Percentiles rank a stretch among this genome's conserved stretches.
Conservation (phyloP, 2,797 vertebrate genomes). For the Potorous gilbertii region DNA sequence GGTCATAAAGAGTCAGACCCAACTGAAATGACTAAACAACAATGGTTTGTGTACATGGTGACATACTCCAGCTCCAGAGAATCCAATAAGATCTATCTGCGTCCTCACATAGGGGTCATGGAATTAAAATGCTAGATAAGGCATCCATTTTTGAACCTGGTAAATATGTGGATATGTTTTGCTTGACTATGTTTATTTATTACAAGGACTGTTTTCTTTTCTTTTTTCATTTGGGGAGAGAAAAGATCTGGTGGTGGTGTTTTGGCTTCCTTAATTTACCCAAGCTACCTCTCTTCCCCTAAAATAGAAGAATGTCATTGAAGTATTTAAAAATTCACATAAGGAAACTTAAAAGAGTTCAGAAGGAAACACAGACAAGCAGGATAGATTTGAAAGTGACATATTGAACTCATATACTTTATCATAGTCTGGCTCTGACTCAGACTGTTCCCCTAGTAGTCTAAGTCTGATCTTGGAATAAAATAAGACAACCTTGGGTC, state of each 20-base stretch:
- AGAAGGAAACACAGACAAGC: background rate
- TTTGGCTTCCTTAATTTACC: background rate
- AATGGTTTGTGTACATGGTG: no score
- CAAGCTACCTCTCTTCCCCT: background rate
- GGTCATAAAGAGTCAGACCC: no score
- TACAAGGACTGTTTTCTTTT: background rate
- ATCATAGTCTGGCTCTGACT: background rate
- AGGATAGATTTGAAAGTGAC: background rate
- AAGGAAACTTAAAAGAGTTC: background rate
- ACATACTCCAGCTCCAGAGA: no score
- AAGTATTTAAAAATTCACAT: background rate
- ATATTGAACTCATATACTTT: background rate
- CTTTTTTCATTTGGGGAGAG: background rate
- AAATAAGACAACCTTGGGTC: background rate
- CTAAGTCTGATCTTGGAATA: background rate
- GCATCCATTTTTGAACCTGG: no score
- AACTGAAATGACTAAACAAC: no score
- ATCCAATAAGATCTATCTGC: no score
- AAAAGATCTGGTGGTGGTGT: background rate
- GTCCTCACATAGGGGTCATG: no score
- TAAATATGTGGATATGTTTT: no score
- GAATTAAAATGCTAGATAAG: no score
- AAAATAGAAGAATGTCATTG: background rate
- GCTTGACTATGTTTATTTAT: no score
- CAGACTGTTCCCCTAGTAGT: background rate